These are phyloP conservation scores for Micromussa lordhowensis DNA, from an alignment of 92 coral and sea anemone genomes.

Conservation along the genomic window DNA sequence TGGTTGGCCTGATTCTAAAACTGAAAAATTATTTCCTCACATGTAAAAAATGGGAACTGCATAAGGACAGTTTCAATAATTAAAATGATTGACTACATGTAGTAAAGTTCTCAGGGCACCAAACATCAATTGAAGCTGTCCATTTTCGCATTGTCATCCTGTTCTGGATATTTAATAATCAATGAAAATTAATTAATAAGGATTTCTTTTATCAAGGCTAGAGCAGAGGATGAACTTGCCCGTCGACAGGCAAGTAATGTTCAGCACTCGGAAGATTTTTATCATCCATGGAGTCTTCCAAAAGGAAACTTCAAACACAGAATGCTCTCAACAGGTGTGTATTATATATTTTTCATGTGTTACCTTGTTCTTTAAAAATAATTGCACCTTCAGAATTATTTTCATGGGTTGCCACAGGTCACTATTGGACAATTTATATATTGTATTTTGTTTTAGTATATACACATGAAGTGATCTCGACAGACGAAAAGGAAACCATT, in stretches of 20 bases:
- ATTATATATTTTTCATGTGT: background rate
- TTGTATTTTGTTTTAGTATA: no score
- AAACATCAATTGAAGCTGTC: background rate
- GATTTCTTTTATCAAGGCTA: slow-evolving; percentile 52
- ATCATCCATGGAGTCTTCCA: slow-evolving; percentile 93
- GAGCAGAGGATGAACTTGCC: slow-evolving; percentile 86
- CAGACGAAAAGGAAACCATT: no score
- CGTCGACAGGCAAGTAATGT: slow-evolving; percentile 74
- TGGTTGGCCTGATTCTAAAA: background rate
- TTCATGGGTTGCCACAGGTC: no score
- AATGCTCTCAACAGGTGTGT: slow-evolving; percentile 82
- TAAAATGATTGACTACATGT: background rate
- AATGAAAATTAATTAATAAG: background rate
- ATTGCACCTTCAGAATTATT: background rate
- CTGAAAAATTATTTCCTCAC: background rate
- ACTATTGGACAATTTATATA: no score
- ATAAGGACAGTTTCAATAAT: background rate
- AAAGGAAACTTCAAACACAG: slow-evolving; percentile 96
- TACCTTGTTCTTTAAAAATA: background rate
- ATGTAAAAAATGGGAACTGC: background rate
- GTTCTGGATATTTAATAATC: background rate
- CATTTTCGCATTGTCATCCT: background rate
- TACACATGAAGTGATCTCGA: no score
- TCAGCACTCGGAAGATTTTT: slow-evolving; percentile 70
- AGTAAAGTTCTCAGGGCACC: background rate